Conservation (phyloP, 2,888 invertebrate genomes). For the Orchesella flavescens region DNA sequence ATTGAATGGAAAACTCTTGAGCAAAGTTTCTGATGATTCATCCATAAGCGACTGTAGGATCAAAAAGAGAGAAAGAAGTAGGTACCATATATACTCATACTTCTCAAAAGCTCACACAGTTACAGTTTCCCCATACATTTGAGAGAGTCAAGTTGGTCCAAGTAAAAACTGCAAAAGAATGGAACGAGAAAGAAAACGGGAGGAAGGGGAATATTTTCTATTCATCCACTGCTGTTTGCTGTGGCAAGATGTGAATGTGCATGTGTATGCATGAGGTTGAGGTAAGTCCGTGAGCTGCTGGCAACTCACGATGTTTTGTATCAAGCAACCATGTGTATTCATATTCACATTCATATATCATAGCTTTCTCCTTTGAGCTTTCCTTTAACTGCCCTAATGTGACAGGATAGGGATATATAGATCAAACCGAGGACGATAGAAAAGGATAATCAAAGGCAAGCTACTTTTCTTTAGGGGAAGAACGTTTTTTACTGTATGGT, state of each 20-base stretch:
- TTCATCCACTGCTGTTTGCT: slow-evolving; percentile 25
- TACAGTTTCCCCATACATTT: not conserved
- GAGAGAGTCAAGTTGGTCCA: slow-evolving; percentile 5
- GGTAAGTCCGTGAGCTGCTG: not conserved
- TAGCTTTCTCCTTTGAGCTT: slow-evolving; percentile 59
- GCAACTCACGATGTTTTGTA: not conserved
- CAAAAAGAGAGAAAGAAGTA: slow-evolving; percentile 2
- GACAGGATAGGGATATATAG: slow-evolving; percentile 59
- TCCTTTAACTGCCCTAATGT: slow-evolving; percentile 54
- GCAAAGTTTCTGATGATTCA: slow-evolving; percentile 16
- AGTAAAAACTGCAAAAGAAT: slow-evolving; percentile 16
- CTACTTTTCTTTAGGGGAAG: no score
- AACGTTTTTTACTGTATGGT: no score
- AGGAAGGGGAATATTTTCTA: slow-evolving; percentile 37
- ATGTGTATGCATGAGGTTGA: slow-evolving; percentile 15
- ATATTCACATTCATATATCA: slow-evolving; percentile 49
- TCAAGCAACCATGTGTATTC: not conserved
- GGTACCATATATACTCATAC: slow-evolving; percentile 16
- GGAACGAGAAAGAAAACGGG: slow-evolving; percentile 11
- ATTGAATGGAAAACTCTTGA: slow-evolving; percentile 5
- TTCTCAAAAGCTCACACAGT: slow-evolving; percentile 20
- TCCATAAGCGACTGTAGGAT: slow-evolving; percentile 6
- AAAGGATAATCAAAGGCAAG: slow-evolving; percentile 31
- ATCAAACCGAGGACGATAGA: slow-evolving; percentile 33
- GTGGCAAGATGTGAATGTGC: not conserved